Conservation (phyloP, 1,140 invertebrate genomes). For the Orchestia grillus region DNA sequence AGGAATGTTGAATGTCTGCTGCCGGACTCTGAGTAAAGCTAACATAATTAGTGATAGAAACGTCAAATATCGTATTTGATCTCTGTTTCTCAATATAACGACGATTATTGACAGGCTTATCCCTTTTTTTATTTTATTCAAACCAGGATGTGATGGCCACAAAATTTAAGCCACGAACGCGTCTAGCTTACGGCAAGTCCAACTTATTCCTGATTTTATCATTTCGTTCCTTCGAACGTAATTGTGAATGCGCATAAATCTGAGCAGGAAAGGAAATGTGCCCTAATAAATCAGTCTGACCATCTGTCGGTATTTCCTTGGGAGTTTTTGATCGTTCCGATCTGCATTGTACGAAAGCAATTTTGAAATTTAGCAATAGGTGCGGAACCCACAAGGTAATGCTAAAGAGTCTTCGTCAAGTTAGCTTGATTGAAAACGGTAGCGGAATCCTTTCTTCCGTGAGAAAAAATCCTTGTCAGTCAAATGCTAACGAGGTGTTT, state of each 20-base stretch:
- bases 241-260: slow-evolving; percentile 47
- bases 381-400: neutral
- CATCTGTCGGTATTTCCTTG: slow-evolving; percentile 51
- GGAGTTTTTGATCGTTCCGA: slow-evolving; percentile 23
- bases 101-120: neutral
- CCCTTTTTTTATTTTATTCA: neutral
- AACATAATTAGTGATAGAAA: no score
- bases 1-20: neutral
- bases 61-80: no score
- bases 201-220: slow-evolving; percentile 2
- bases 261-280: slow-evolving; percentile 41
- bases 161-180: neutral
- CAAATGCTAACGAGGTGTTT: slow-evolving; percentile 41
- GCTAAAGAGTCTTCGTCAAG: neutral
- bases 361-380: slow-evolving; percentile 46
- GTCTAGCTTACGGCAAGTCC: neutral
- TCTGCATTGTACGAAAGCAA: slow-evolving; percentile 10
- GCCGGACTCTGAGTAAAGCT: no score
- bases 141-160: neutral
- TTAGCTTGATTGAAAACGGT: neutral
- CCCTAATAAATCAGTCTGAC: slow-evolving; percentile 52
- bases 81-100: neutral
- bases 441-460: neutral
- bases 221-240: neutral
- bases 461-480: neutral